These are phyloP conservation scores for Corapipo altera DNA, from an alignment of 2,113 vertebrate genomes.

Conservation along the genomic window DNA sequence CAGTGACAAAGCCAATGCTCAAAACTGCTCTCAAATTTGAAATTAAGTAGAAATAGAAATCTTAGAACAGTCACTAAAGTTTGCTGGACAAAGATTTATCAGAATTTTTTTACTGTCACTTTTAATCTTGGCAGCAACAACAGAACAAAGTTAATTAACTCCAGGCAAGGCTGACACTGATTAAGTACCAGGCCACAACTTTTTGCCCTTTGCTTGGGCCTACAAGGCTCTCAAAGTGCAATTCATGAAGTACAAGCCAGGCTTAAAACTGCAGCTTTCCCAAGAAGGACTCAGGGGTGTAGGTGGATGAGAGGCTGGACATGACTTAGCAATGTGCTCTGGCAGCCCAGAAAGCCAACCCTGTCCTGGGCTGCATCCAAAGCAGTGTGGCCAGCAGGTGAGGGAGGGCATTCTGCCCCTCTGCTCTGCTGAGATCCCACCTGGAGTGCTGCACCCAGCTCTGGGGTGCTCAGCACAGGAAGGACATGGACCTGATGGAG, in stretches of 20 bases:
- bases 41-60: not conserved
- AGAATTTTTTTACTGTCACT: accelerated
- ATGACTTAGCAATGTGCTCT: not conserved
- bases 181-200: not conserved
- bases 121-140: not conserved
- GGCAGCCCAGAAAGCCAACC: not conserved
- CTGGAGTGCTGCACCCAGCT: not conserved
- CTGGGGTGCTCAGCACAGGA: not conserved
- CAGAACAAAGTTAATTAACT: not conserved
- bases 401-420: not conserved
- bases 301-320: not conserved
- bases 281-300: accelerated
- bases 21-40: not conserved
- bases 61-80: not conserved
- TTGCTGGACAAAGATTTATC: not conserved
- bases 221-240: not conserved
- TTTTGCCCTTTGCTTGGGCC: not conserved
- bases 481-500: not conserved
- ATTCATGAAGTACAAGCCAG: not conserved
- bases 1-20: not conserved
- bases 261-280: not conserved
- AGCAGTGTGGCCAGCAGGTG: not conserved
- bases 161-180: not conserved
- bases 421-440: not conserved
- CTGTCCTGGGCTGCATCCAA: not conserved